Evolutionary conservation across 2,888 invertebrate genomes (phyloP), one percentile per base, ranked within the genome.

Genomic region (Syrista parreyssii): DNA sequence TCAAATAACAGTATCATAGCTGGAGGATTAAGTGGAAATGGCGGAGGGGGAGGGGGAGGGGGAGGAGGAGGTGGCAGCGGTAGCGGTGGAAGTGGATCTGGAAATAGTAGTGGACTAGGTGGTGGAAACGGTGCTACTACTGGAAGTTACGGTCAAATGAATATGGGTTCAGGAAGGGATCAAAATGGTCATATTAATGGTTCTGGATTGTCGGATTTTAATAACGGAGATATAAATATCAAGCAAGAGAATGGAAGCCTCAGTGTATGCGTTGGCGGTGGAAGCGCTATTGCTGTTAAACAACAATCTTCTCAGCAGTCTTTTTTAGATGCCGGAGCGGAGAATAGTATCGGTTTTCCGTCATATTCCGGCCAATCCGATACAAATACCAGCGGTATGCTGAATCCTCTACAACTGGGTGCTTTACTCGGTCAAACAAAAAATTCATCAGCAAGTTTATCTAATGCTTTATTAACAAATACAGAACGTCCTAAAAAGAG

Each of bases 11-110:
- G 93, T 76, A 93, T 94, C 81, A 90, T 55, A 55, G 55, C 55
- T 55, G 89, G 74, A 93, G 93, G 80, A 93, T 93, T 90, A 93
- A 93, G 83, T 91, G 95, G 95, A 89, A 93, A 94, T 86, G 93
- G 94, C 88, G 95, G 95, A 91, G 94, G 94, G 82, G 94, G 94
- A 87, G 94, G 40, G 12, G 55, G 40, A 2, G 40, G 55, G 2
- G 55, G 55, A 6, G 89, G 92, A 86, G 91, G 90, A 86, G 89
- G 89, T 86, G 92, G 92, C 90, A 91, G 88, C 83, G 91, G 92
- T 23, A 55, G 94, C 88, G 95, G 95, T 91, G 94, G 94, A 82
- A 94, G 94, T 87, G 94, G 23, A 55, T 23, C 55, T 55, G 55
- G 55, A 23, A 55, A 55, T 55, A 9, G 55, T 55, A 89, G 92